Base-by-base conservation (phyloP, 2,113 vertebrate species). In the Scomber japonicus region DNA sequence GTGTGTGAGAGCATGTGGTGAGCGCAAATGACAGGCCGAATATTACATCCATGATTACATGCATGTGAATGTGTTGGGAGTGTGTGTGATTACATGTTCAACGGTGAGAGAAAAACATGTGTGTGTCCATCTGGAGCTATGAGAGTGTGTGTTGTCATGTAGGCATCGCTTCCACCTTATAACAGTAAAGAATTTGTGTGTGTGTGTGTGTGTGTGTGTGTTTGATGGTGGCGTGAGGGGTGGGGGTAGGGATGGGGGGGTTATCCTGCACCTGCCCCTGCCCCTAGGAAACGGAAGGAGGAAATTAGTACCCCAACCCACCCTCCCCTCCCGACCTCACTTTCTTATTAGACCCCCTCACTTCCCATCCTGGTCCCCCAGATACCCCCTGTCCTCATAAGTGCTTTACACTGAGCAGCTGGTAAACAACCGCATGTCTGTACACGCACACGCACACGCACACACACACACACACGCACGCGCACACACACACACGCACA, bases 221-320 rank as follows among this genome's bases (percentile, higher is more conserved):
- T 59, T 9, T 73, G 81, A 19, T 7, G 70, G 56, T 45, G 17
- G 48, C n/a, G 49, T 56, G 13, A 45, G 57, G 53, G 13, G 61
- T 5, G 46, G 48, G 53, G 24, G 12, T 44, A n/a, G 21, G 24
- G 15, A 44, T 4, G 51, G 6, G 78, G 78, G 63, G 70, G 76
- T 62, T 84, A 65, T 55, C 62, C 80, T 76, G 87, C 94, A 94
- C 93, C 93, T 95, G 93, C 89, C 90, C 93, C 93, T 95, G 93
- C 89, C 90, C 73, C 68, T 27, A 71, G 90, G 74, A 88, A 89
- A 86, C 76, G 88, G 91, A 89, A 91, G 81, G 81, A 89, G 89
- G 82, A 92, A 90, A 91, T 91, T 77, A 89, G 56, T 50, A 61
- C 51, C 60, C 57, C 55, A 27, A 11, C 30, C 61, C 68, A 40